Evolutionary conservation across 2,797 vertebrate genomes (phyloP), one percentile per base, ranked within the genome.

Genomic region (Notolabrus celidotus): DNA sequence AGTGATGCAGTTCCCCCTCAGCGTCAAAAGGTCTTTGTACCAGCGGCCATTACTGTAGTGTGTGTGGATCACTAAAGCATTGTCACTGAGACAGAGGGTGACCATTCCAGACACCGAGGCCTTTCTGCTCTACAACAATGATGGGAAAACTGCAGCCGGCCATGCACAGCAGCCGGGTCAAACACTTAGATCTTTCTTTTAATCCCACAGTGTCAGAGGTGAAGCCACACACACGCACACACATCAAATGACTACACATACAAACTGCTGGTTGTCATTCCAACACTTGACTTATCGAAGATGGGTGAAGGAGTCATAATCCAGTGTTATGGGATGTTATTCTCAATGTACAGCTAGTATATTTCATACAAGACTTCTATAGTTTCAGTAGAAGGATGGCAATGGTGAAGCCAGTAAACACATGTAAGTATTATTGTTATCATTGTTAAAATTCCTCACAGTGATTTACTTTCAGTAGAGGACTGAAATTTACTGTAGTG

Each of bases 11-110:
- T 19, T 2, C 55, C n/a, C 67, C 39, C 42, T 14, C 38, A 29
- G 69, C 65, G 80, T 92, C 88, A 92, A 92, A 91, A 87, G 89
- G 80, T 85, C 90, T 90, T 92, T 90, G 90, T 91, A 88, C 87
- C 78, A 47, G 22, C 79, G 64, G 71, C 77, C 75, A 57, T 86
- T 82, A 87, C 86, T 85, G 84, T 85, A 65, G 86, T 64, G 75
- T 85, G 83, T 73, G 80, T 63, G 79, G 83, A 87, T 90, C 88
- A 91, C 79, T 92, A 72, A 82, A 80, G 89, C 92, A 90, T 90
- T 91, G 90, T 92, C 79, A 77, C 75, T 5, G 55, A 73, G 85
- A 90, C 84, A 89, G 81, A 88, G 88, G 65, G 82, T 39, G 67
- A 89, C 67, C 84, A 67, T 67, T 84, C 58, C 74, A 65, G 74